Evolutionary conservation across 2,797 vertebrate genomes (phyloP), one percentile per base, ranked within the genome.

Genomic region (Emydoidea blandingii): DNA sequence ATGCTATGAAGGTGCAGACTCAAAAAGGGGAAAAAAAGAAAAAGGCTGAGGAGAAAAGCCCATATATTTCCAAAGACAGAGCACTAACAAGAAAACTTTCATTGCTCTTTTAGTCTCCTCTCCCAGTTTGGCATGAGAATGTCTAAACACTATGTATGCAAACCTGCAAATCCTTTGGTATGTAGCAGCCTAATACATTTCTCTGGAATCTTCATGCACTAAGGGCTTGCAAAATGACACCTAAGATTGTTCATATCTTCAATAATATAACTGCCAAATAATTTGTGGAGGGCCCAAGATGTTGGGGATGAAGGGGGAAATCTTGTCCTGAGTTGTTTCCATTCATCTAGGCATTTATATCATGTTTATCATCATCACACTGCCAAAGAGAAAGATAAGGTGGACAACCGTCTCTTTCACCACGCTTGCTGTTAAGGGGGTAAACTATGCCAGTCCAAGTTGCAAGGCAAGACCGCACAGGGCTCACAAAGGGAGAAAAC

Each of bases 31-130:
- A 85, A 2, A 27, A 27, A 79, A 76, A 95, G 2, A 79, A 8
- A 8, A 37, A 79, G 3, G 2, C 44, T 57, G 50, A 27, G 8
- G 37, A 90, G 86, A n/a, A 86, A 93, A 86, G 86, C 0, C 65
- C 19, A 72, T 72, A 0, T 23, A 9, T 12, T 84, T 79, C 83
- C 82, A 1, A 50, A 86, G n/a, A 81, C 31, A 19, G 0, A 2
- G 8, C 25, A 34, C 74, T 41, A 79, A 57, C 21, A 59, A 19
- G 44, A 49, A 49, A 54, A 37, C 34, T 79, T 78, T 49, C 34
- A 37, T 29, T 21, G 10, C 31, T 34, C 59, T 34, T 62, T 62
- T 37, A 31, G 34, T 65, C 65, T 37, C 5, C 19, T 23, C 6
- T 21, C 34, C 74, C 23, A 50, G 11, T 9, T n/a, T 52, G 25